These are phyloP conservation scores for Muscicapa striata DNA, from an alignment of 2,797 vertebrate genomes.

Conservation along the genomic window DNA sequence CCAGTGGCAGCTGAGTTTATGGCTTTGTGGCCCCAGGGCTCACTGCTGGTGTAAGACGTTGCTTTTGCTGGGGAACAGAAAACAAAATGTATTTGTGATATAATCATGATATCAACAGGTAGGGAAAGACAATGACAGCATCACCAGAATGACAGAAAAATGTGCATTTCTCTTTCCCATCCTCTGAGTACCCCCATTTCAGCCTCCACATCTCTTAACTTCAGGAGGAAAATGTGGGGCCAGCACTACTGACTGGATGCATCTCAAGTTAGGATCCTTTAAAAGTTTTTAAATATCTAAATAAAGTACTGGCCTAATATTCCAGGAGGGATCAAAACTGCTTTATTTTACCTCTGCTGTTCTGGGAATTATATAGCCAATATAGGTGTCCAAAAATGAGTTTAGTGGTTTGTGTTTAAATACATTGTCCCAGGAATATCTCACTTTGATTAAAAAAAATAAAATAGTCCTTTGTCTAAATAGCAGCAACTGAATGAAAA, in stretches of 20 bases:
- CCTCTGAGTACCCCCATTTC: background rate
- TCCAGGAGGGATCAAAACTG: background rate
- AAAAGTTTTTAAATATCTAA: background rate
- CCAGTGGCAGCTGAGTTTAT: background rate
- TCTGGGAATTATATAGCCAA: background rate
- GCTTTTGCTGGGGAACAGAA: background rate
- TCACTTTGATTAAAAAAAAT: background rate
- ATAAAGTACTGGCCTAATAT: background rate
- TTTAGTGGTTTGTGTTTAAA: background rate
- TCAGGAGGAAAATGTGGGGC: background rate
- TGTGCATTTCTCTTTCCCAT: background rate
- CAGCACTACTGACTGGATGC: background rate
- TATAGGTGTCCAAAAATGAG: background rate
- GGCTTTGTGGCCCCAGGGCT: fast-evolving
- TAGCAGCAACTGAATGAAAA: background rate
- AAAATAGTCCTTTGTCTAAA: background rate
- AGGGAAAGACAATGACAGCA: background rate
- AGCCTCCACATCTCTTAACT: background rate
- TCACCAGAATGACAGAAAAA: background rate
- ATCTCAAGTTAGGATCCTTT: background rate
- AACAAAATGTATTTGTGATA: background rate
- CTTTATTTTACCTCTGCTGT: background rate
- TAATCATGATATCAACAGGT: background rate
- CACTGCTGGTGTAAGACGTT: background rate
- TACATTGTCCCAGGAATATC: background rate